phyloP scores from a whole-genome alignment of 2,797 vertebrate genomes.

The Falco rusticolus region DNA sequence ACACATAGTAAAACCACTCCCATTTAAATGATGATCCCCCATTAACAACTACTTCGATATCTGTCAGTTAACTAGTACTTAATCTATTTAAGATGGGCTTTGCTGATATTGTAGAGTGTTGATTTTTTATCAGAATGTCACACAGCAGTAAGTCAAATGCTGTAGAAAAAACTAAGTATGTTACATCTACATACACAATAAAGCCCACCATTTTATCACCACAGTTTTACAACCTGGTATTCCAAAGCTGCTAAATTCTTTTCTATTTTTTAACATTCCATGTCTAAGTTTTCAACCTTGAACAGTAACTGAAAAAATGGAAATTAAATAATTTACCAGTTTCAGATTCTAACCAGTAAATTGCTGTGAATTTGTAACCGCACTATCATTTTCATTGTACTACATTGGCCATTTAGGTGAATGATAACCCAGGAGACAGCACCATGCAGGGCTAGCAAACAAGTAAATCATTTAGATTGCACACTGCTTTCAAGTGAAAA shows the following conservation, averaged over 20 bases:
- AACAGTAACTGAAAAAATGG: constrained; percentile 54
- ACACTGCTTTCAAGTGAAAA: constrained; percentile 66
- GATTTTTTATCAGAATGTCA: constrained; percentile 40
- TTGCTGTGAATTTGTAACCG: constrained; percentile 56
- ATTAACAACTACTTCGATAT: background rate
- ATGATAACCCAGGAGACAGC: constrained; percentile 68
- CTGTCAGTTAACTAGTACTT: background rate
- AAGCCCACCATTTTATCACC: constrained; percentile 1
- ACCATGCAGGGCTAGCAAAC: constrained; percentile 69
- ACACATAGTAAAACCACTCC: background rate
- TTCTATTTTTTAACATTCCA: constrained; percentile 37
- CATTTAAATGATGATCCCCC: background rate
- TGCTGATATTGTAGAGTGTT: constrained; percentile 8
- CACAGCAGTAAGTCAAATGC: background rate
- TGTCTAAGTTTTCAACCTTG: constrained; percentile 52
- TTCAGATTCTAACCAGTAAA: constrained; percentile 66
- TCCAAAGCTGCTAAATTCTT: constrained; percentile 25
- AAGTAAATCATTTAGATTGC: constrained; percentile 74
- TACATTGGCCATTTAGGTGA: constrained; percentile 69
- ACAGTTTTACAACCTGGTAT: background rate
- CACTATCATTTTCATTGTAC: constrained; percentile 69
- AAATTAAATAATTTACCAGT: constrained; percentile 73
- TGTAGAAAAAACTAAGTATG: background rate
- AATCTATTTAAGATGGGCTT: constrained; percentile 25
- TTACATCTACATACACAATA: background rate